These are phyloP conservation scores for Palythoa heliodiscus DNA, from an alignment of 92 coral and sea anemone genomes.

Conservation along the genomic window DNA sequence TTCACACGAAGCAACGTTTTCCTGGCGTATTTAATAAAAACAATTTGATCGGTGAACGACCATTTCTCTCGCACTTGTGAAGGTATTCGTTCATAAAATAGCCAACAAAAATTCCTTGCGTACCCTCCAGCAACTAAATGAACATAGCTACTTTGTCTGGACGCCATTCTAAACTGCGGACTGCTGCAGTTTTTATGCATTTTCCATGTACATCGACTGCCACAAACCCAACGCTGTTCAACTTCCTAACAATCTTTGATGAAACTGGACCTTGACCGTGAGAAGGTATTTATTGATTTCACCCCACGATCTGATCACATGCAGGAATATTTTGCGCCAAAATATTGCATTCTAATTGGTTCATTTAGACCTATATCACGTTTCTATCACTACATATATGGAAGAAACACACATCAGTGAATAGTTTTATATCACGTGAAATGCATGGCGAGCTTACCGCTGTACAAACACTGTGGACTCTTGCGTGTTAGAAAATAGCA, in stretches of 20 bases:
- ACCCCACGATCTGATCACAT: constrained; percentile 38
- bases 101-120: constrained; percentile 16
- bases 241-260: neutral
- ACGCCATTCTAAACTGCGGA: constrained; percentile 61
- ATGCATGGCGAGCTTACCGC: neutral
- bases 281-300: constrained; percentile 19
- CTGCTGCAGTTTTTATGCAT: constrained; percentile 41
- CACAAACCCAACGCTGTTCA: neutral
- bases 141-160: constrained; percentile 79
- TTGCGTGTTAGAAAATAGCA: neutral
- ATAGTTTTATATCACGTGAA: constrained; percentile 19
- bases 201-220: constrained; percentile 25
- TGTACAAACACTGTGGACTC: neutral
- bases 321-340: constrained; percentile 34
- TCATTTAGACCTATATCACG: constrained; percentile 10
- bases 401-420: neutral
- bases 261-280: constrained; percentile 36
- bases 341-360: constrained; percentile 22
- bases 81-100: neutral
- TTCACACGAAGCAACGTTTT: neutral
- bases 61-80: neutral
- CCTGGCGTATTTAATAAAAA: neutral
- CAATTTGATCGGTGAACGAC: neutral
- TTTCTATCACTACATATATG: constrained; percentile 17
- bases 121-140: constrained; percentile 99